Evolutionary conservation across 2,888 invertebrate genomes (phyloP).

Genomic region (Orthosia gothica): DNA sequence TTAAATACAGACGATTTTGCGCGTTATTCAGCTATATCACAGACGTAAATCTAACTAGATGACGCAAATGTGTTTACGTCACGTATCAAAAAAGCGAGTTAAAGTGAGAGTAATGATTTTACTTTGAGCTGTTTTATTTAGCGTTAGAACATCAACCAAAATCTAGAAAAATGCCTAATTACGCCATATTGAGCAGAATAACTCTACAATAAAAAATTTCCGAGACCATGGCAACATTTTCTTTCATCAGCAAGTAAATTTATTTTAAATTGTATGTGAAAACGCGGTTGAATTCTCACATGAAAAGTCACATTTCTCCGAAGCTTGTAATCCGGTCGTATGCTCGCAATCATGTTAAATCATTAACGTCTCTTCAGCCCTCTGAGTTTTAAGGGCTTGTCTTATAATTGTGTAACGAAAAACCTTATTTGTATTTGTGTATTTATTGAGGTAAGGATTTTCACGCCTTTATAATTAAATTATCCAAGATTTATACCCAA

Average conservation of each 20-base stretch:
- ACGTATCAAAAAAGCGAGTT: no score
- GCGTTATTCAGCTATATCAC: conserved; percentile 9
- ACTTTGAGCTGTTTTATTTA: no score
- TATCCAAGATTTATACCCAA: neutral
- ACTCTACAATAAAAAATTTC: no score
- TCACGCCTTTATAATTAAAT: neutral
- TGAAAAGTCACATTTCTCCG: conserved; percentile 39
- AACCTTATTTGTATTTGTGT: conserved; percentile 6
- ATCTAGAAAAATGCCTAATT: no score
- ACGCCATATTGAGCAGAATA: no score
- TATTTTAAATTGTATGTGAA: no score
- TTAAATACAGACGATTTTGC: conserved; percentile 11
- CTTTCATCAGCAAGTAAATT: no score
- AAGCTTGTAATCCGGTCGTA: conserved; percentile 33
- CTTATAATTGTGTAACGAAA: conserved; percentile 21
- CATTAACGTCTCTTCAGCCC: conserved; percentile 30
- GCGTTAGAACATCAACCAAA: no score
- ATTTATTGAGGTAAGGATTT: neutral
- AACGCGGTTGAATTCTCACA: conserved; percentile 10
- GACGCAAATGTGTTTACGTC: no score
- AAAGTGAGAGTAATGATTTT: no score
- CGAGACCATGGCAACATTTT: no score
- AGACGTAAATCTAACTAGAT: no score
- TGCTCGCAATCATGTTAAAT: conserved; percentile 41
- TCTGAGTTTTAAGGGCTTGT: conserved; percentile 21